phyloP scores from a whole-genome alignment of 2,888 invertebrate genomes.

The Poecilobothrus nobilitatus region DNA sequence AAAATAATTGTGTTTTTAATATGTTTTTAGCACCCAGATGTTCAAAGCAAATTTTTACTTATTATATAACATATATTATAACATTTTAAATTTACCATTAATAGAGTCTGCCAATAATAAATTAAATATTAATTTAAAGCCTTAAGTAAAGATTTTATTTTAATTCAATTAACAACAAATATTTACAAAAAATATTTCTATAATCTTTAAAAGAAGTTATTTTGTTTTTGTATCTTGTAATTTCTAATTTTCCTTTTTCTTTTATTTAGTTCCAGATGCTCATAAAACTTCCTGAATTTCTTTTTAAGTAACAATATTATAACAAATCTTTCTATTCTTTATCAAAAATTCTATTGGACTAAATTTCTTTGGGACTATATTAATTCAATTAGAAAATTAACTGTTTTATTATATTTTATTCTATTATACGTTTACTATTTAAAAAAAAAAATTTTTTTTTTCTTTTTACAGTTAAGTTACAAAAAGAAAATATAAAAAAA shows the following conservation, averaged over 20 bases:
- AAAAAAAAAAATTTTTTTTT: too few species aligned
- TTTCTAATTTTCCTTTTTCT: too few species aligned
- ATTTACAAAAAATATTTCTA: neutral
- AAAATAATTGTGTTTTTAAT: too few species aligned
- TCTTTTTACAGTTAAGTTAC: too few species aligned
- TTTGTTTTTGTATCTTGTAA: too few species aligned
- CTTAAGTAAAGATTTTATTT: neutral
- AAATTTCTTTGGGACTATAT: neutral
- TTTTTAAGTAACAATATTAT: neutral
- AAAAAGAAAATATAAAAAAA: neutral
- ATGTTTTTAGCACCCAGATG: too few species aligned
- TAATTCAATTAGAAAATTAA: neutral
- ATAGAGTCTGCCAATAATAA: too few species aligned
- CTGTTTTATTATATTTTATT: neutral
- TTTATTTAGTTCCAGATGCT: neutral
- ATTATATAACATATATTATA: too few species aligned
- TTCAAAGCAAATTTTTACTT: too few species aligned
- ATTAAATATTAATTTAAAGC: too few species aligned
- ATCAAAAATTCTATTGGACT: neutral
- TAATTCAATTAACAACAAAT: neutral
- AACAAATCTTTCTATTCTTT: neutral
- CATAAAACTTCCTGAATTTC: neutral
- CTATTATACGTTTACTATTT: too few species aligned
- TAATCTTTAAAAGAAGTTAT: neutral
- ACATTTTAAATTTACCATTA: too few species aligned